These are phyloP conservation scores for Microtus montanus DNA, from an alignment of 2,113 vertebrate species.

Conservation along the genomic window DNA sequence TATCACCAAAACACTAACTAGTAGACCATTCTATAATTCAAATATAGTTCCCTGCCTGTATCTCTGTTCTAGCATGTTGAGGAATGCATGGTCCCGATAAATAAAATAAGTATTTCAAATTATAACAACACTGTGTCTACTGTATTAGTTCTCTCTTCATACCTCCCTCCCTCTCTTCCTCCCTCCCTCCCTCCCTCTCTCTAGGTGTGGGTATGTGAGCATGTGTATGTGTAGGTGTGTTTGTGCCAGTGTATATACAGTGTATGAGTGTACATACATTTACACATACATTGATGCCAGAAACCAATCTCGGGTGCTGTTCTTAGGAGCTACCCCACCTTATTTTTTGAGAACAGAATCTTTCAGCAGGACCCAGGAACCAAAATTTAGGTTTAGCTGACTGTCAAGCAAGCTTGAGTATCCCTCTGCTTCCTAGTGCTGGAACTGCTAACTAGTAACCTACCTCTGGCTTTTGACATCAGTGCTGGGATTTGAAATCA, in stretches of 20 bases:
- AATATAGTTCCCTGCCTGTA: background rate
- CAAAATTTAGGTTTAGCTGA: background rate
- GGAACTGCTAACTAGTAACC: no score
- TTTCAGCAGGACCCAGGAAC: background rate
- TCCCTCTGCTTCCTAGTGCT: background rate
- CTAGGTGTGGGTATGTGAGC: background rate
- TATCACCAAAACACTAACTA: background rate
- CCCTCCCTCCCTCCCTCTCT: background rate
- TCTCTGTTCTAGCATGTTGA: background rate
- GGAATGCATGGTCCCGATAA: background rate
- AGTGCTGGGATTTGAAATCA: background rate
- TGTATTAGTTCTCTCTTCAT: background rate
- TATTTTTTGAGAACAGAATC: background rate
- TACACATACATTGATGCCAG: background rate
- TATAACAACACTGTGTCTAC: background rate
- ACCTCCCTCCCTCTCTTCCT: rapidly evolving
- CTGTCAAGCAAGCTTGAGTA: background rate
- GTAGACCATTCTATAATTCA: background rate
- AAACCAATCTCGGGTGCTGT: background rate
- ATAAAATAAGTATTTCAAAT: background rate
- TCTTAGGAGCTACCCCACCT: background rate
- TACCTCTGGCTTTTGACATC: background rate
- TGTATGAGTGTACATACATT: background rate
- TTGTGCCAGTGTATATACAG: background rate
- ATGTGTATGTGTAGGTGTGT: background rate